phyloP scores from a whole-genome alignment of 2,888 invertebrate genomes.

The Trissolcus brochymenae region DNA sequence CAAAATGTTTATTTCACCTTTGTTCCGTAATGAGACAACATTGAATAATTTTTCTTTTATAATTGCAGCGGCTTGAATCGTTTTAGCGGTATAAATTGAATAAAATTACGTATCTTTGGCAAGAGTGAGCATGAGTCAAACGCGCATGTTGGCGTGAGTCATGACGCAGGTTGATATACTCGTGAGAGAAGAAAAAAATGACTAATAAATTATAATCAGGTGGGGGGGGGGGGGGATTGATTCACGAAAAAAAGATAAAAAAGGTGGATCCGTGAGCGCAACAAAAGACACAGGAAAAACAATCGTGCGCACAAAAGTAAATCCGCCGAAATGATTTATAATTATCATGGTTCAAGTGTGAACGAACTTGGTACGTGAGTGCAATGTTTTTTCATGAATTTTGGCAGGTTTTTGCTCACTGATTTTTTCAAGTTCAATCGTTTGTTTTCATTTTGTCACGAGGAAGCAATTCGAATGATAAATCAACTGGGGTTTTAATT shows the following conservation, averaged over 20 bases:
- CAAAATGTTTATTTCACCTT: conserved; percentile 39
- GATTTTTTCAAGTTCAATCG: background rate
- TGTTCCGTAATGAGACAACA: conserved; percentile 42
- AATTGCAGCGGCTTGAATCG: conserved; percentile 35
- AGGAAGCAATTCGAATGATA: no score
- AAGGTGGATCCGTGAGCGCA: conserved; percentile 30
- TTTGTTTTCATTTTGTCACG: conserved; percentile 3
- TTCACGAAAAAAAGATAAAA: conserved; percentile 27
- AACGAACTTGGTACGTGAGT: conserved; percentile 30
- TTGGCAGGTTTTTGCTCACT: background rate
- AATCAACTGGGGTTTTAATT: no score
- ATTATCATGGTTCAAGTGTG: conserved; percentile 52
- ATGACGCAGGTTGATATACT: conserved; percentile 51
- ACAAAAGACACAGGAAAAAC: conserved; percentile 45
- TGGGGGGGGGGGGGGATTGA: conserved; percentile 25
- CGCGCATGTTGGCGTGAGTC: conserved; percentile 24
- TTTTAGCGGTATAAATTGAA: conserved; percentile 38
- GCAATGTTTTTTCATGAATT: conserved; percentile 23
- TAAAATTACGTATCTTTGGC: conserved; percentile 40
- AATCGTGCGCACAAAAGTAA: conserved; percentile 22
- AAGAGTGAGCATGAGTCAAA: conserved; percentile 41
- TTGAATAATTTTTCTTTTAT: conserved; percentile 46
- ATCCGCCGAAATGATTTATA: conserved; percentile 50
- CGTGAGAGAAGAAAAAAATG: conserved; percentile 25
- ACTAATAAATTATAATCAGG: conserved; percentile 36